Base-by-base conservation (phyloP, 2,797 vertebrate genomes). In the Propithecus deckenii region DNA sequence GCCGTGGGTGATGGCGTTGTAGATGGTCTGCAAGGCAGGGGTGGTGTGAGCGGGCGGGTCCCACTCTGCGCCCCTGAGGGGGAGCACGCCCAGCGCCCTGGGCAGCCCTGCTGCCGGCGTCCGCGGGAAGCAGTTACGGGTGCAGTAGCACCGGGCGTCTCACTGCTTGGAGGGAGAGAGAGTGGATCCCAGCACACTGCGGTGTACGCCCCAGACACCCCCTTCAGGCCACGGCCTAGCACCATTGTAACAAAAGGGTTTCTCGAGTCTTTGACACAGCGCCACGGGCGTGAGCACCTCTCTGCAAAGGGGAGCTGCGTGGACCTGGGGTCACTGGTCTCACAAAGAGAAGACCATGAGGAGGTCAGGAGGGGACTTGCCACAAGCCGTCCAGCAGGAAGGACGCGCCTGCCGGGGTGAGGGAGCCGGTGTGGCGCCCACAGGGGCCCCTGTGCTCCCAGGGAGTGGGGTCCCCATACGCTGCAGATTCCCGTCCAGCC, bases 1-100 rank as follows among this genome's bases (percentile, higher is more conserved):
- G 79, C 98, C 98, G 0, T 99, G 99, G 90, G 98, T 98, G 99
- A 99, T 99, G 94, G 99, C 99, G 0, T 99, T 99, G 98, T 99
- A 99, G 98, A 99, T 99, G 61, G 99, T 99, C 99, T 99, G 97
- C 48, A 72, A 59, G 32, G 15, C 14, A n/a, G 30, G 72, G 25
- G 13, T 7, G 7, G 20, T 0, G 2, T 95, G 87, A 95, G 90
- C 52, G 0, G 25, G 18, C 2, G n/a, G 4, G 9, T 11, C 79
- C 20, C 0, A 2, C 35, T 3, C n/a, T 0, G 0, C 1, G 0
- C 43, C 22, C 43, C 35, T 2, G 1, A 30, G 12, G 22, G 0
- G 4, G 48, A 28, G 25, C 18, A 10, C 1, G 14, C 52, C 43
- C 57, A 0, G 55, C 9, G 9, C 23, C 23, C 55, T 8, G 23